A percentile compares a stretch with the other conserved stretches of the same genome.
phyloP scores from a whole-genome alignment of 2,113 vertebrate species.

The Vombatus ursinus region DNA sequence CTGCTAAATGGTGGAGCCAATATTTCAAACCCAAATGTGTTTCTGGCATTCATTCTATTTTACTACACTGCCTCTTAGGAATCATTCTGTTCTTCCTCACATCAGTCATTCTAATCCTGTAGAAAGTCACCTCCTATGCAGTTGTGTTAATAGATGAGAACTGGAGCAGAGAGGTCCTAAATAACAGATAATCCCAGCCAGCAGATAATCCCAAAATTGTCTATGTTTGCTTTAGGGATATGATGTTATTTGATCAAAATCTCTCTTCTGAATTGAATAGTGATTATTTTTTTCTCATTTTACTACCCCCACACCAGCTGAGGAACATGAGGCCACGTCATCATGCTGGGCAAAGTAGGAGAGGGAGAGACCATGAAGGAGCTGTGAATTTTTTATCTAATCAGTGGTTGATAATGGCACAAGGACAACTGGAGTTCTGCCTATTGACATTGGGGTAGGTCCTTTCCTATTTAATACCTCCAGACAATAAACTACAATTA shows the following conservation, averaged over 20 bases:
- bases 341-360: neutral
- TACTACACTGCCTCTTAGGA: neutral
- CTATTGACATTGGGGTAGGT: neutral
- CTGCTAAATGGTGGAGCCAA: neutral
- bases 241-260: neutral
- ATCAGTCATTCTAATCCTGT: neutral
- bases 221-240: slow-evolving; percentile 14
- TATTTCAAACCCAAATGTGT: neutral
- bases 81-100: neutral
- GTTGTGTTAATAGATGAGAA: neutral
- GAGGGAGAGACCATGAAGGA: too few species aligned
- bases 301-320: neutral
- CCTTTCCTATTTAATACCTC: slow-evolving; percentile 46
- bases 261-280: neutral
- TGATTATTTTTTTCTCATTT: neutral
- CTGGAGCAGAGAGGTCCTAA: neutral
- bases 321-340: neutral
- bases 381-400: neutral
- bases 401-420: too few species aligned
- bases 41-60: neutral
- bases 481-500: slow-evolving; percentile 53
- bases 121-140: neutral
- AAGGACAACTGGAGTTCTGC: neutral
- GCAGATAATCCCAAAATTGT: neutral
- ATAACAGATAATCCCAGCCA: neutral